Percentiles rank a stretch among this genome's conserved stretches.
Conservation (phyloP, 2,888 invertebrate species). For the Patella caerulea region DNA sequence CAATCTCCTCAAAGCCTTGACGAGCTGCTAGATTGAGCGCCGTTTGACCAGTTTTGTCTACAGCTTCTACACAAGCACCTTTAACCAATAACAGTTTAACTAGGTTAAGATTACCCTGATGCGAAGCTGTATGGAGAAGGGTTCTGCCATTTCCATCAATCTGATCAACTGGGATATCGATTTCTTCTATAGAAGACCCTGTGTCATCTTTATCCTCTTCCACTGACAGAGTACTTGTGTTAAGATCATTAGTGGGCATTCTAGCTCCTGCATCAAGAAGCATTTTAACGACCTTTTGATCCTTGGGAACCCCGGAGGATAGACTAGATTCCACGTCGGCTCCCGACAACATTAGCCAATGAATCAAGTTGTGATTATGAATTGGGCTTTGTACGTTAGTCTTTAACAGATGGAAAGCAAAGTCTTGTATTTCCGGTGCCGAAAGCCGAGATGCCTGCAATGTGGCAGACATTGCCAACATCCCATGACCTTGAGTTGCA, state of each 20-base stretch:
- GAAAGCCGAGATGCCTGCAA: constrained; percentile 74
- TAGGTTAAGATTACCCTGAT: constrained; percentile 92
- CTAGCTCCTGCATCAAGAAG: constrained; percentile 92
- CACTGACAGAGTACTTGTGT: constrained; percentile 66
- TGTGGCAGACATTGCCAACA: constrained; percentile 77
- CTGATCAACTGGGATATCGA: constrained; percentile 70
- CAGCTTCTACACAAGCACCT: constrained; percentile 77
- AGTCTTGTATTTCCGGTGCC: constrained; percentile 72
- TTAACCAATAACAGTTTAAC: constrained; percentile 86
- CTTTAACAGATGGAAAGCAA: constrained; percentile 73
- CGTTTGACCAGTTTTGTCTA: constrained; percentile 85
- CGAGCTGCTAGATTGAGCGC: constrained; percentile 82
- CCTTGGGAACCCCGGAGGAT: constrained; percentile 61
- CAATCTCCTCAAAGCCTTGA: constrained; percentile 72
- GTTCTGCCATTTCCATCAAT: constrained; percentile 79
- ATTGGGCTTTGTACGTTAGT: constrained; percentile 65
- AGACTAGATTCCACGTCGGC: constrained; percentile 66
- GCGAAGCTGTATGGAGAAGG: constrained; percentile 82
- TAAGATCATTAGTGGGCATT: constrained; percentile 88
- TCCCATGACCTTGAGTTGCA: constrained; percentile 85
- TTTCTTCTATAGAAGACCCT: constrained; percentile 39
- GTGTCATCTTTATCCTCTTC: constrained; percentile 45
- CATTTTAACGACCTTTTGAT: constrained; percentile 75
- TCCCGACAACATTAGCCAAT: constrained; percentile 80
- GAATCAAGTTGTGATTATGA: constrained; percentile 77